Evolutionary conservation across 2,888 invertebrate species (phyloP).

Genomic region (Diaphora mendica): DNA sequence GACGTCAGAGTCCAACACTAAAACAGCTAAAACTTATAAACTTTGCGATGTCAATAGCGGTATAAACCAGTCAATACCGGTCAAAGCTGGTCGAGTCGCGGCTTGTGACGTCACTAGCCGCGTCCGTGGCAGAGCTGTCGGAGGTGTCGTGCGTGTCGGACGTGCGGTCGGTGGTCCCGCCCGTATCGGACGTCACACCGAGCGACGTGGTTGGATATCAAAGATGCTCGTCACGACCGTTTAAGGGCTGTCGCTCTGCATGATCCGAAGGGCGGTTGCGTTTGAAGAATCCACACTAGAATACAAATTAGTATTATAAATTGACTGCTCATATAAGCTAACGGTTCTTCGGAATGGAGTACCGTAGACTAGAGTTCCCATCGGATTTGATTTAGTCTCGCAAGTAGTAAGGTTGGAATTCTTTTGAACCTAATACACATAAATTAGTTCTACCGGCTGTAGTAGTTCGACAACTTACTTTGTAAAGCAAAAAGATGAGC

Average conservation of each 20-base stretch:
- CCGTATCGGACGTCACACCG: constrained; percentile 68
- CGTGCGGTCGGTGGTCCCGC: constrained; percentile 56
- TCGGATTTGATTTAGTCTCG: no score
- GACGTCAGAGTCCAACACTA: constrained; percentile 16
- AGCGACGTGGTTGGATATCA: constrained; percentile 83
- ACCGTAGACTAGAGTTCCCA: no score
- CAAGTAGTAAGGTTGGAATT: no score
- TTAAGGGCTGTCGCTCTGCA: constrained; percentile 94
- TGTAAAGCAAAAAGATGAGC: constrained; percentile 92
- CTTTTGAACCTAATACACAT: no score
- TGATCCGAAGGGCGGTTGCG: constrained; percentile 94
- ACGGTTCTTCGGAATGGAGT: no score
- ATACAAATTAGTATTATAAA: constrained; percentile 17
- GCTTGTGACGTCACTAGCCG: constrained; percentile 83
- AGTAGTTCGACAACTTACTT: constrained; percentile 83
- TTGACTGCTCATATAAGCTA: no score
- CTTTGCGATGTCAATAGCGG: constrained; percentile 69
- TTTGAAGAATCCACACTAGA: constrained; percentile 96
- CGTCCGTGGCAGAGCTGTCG: constrained; percentile 72
- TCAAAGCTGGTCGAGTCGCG: constrained; percentile 78
- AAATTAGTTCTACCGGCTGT: background rate
- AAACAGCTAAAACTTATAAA: constrained; percentile 56
- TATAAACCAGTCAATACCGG: constrained; percentile 60
- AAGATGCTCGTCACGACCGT: constrained; percentile 92
- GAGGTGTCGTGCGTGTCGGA: constrained; percentile 53